phyloP scores from a whole-genome alignment of 2,797 vertebrate genomes.

The Telmatherina bonti region DNA sequence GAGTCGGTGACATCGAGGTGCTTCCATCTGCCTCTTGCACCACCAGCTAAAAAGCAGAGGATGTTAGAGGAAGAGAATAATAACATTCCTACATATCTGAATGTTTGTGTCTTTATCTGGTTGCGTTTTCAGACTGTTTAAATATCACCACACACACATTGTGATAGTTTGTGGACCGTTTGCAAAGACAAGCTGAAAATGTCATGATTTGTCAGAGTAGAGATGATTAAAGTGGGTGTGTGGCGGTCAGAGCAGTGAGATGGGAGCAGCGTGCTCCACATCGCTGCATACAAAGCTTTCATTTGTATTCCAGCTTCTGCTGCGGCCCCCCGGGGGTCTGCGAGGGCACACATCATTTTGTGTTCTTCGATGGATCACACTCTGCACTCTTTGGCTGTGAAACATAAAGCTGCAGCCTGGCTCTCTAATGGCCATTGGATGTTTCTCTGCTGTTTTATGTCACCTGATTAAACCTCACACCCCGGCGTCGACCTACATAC shows the following conservation, averaged over 20 bases:
- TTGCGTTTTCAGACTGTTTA: too few species aligned
- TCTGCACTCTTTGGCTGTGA: conserved; percentile 33
- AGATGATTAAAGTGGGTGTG: conserved; percentile 45
- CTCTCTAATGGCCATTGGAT: conserved; percentile 6
- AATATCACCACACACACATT: too few species aligned
- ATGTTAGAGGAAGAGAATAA: too few species aligned
- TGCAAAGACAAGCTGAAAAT: background rate
- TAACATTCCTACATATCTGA: too few species aligned
- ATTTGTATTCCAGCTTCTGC: conserved; percentile 55
- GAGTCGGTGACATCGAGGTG: too few species aligned
- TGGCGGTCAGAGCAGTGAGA: conserved; percentile 10
- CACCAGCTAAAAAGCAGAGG: too few species aligned
- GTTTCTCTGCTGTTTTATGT: conserved; percentile 27
- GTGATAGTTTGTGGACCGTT: background rate
- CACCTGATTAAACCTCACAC: conserved; percentile 42
- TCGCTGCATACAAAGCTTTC: conserved; percentile 56
- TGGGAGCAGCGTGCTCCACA: conserved; percentile 32
- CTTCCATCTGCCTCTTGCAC: too few species aligned
- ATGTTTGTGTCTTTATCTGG: too few species aligned
- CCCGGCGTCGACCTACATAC: conserved; percentile 10
- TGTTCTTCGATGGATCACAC: conserved; percentile 39
- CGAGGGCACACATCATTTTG: conserved; percentile 43
- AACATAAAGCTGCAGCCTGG: conserved; percentile 22
- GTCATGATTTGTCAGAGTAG: background rate
- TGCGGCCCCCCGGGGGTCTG: background rate